These are phyloP conservation scores for Hapalemur alaotrensis DNA, from an alignment of 2,797 vertebrate genomes.

Conservation along the genomic window DNA sequence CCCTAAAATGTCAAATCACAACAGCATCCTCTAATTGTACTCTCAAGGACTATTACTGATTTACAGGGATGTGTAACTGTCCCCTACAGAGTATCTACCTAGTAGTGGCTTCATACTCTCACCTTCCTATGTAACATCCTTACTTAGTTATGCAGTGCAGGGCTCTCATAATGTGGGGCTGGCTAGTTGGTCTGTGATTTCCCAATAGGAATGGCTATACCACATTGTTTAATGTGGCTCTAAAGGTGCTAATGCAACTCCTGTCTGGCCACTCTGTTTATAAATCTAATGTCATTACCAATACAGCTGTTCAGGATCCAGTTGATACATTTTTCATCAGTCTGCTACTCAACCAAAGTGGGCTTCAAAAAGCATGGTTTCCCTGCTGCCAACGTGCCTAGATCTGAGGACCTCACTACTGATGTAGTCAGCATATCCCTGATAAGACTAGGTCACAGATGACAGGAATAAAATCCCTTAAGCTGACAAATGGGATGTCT, in stretches of 20 bases:
- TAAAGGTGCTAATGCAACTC: neutral
- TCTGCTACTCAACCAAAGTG: neutral
- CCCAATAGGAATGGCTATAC: neutral
- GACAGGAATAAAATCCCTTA: neutral
- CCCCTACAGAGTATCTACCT: neutral
- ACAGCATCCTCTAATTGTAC: neutral
- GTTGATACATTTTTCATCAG: neutral
- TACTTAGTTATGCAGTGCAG: neutral
- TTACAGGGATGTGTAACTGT: neutral
- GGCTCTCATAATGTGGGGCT: neutral
- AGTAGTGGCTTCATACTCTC: neutral
- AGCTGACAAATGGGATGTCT: neutral
- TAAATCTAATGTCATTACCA: neutral
- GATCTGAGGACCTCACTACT: neutral
- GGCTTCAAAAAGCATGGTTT: neutral
- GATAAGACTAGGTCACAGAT: neutral
- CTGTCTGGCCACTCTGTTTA: neutral
- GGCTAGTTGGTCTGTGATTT: neutral
- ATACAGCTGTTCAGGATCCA: neutral
- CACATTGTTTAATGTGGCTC: neutral
- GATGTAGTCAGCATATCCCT: neutral
- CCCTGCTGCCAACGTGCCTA: neutral
- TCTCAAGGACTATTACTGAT: neutral
- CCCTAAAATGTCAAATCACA: neutral
- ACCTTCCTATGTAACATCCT: neutral